Evolutionary conservation across 2,113 vertebrate species (phyloP).

Genomic region (Macrotis lagotis): DNA sequence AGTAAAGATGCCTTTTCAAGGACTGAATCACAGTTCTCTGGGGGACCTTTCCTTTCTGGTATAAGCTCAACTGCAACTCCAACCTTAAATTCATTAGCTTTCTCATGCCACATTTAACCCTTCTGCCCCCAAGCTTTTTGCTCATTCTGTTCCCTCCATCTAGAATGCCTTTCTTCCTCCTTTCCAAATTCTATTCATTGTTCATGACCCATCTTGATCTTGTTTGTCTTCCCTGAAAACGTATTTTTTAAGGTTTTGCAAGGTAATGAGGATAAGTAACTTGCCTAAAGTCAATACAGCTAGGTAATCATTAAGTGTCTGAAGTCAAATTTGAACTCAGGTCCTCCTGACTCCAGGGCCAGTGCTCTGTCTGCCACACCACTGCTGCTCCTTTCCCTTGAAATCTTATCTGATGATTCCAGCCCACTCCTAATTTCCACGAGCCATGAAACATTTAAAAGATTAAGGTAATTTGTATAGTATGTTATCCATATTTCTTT

Average conservation of each 20-base stretch:
- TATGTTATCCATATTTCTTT: background rate
- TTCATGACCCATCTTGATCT: background rate
- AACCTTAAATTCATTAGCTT: background rate
- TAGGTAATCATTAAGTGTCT: too few relatives aligned
- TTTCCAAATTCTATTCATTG: background rate
- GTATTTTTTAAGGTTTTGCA: too few relatives aligned
- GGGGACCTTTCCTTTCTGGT: background rate
- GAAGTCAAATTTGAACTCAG: too few relatives aligned
- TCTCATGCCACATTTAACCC: background rate
- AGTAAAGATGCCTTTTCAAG: background rate
- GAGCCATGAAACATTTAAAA: background rate
- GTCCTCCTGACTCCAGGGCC: too few relatives aligned
- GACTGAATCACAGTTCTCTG: background rate
- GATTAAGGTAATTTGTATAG: background rate
- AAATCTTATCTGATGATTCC: too few relatives aligned
- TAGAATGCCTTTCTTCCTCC: background rate
- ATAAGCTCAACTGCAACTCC: background rate
- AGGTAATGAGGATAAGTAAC: too few relatives aligned
- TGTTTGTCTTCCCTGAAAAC: background rate
- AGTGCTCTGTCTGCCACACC: too few relatives aligned
- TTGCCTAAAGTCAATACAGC: too few relatives aligned
- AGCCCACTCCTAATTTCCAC: background rate
- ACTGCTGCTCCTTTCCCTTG: too few relatives aligned
- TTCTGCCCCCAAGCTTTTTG: constrained; percentile 7
- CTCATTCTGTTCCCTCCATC: background rate